These are phyloP conservation scores for Microctonus brassicae DNA, from an alignment of 2,888 invertebrate genomes.

Conservation along the genomic window DNA sequence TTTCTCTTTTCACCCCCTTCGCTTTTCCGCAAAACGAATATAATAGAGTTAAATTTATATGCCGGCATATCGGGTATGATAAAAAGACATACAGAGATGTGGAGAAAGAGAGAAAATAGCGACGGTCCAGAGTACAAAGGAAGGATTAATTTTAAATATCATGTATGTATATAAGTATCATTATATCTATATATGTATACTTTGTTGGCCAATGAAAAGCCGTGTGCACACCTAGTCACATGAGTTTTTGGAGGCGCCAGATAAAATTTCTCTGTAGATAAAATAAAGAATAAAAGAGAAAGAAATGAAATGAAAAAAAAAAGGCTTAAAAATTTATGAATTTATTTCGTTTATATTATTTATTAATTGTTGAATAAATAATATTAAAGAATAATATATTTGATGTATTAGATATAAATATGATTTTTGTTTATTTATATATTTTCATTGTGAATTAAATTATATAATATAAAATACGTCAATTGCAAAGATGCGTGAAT, in stretches of 20 bases:
- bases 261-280: constrained; percentile 12
- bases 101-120: background rate
- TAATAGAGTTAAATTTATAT: constrained; percentile 68
- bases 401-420: too few relatives aligned
- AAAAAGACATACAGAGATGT: constrained; percentile 61
- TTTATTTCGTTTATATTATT: too few relatives aligned
- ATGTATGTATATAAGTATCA: constrained; percentile 53
- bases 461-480: background rate
- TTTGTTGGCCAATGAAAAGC: constrained; percentile 40
- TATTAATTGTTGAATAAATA: too few relatives aligned
- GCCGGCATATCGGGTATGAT: constrained; percentile 66
- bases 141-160: constrained; percentile 69
- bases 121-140: constrained; percentile 20
- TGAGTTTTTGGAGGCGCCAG: constrained; percentile 1
- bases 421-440: too few relatives aligned
- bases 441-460: background rate
- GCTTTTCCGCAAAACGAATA: constrained; percentile 49
- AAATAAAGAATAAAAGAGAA: constrained; percentile 6
- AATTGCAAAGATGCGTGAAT: background rate
- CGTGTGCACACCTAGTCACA: constrained; percentile 42
- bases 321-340: too few relatives aligned
- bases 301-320: constrained; percentile 17
- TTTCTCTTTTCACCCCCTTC: constrained; percentile 36
- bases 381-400: too few relatives aligned
- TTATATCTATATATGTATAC: too few relatives aligned